These are phyloP conservation scores for Isichthys henryi DNA, from an alignment of 2,113 vertebrate genomes.

Conservation along the genomic window DNA sequence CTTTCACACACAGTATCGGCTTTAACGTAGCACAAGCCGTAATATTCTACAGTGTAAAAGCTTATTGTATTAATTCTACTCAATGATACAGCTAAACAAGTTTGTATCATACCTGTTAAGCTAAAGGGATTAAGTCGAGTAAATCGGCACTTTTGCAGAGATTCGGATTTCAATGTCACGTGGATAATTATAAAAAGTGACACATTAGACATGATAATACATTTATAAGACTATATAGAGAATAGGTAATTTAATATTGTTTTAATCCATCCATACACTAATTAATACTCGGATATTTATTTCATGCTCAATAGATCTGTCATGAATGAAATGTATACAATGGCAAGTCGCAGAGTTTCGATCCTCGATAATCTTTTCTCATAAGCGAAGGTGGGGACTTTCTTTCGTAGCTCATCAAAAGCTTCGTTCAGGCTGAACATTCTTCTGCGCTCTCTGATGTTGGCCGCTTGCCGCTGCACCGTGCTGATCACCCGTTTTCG, in stretches of 20 bases:
- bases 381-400: conserved; percentile 92
- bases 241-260: background rate
- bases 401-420: conserved; percentile 84
- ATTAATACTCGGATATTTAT: background rate
- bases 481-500: conserved; percentile 81
- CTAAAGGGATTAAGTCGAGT: background rate
- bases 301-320: conserved; percentile 75
- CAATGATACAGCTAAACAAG: background rate
- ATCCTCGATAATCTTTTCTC: conserved; percentile 92
- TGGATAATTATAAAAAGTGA: background rate
- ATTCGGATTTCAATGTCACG: background rate
- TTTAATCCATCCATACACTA: background rate
- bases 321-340: conserved; percentile 97
- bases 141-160: background rate
- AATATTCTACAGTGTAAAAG: background rate
- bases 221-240: background rate
- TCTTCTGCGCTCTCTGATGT: conserved; percentile 83
- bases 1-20: background rate
- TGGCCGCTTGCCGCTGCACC: conserved; percentile 89
- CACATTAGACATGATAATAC: background rate
- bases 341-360: conserved; percentile 88
- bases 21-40: background rate
- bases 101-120: background rate
- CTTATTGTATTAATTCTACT: background rate
- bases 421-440: conserved; percentile 98